Evolutionary conservation across 92 coral and sea anemone species (phyloP), one percentile per base, ranked within the genome.

Genomic region (Micromussa lordhowensis): DNA sequence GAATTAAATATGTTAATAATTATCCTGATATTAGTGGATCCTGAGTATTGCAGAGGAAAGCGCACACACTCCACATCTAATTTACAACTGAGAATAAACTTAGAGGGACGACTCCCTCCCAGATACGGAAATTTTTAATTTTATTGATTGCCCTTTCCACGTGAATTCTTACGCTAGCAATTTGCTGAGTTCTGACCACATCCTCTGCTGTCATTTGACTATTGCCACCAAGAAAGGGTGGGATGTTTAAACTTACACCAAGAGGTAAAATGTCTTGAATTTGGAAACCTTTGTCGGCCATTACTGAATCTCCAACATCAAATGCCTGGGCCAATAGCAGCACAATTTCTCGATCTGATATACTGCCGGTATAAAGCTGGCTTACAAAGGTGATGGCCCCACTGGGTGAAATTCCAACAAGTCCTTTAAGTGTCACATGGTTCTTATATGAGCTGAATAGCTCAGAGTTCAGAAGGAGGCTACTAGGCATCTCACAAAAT

Each of bases 201-300:
- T 88, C 92, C 28, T 91, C 94, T 13, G 89, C 82, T 55, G 92
- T 53, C 94, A 91, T 88, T 63, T 91, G 90, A 22, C 48, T 24
- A 49, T 84, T 35, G 15, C 77, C 64, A 2, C 86, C 92, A 55
- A 91, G 92, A 73, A 91, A 91, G 24, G 94, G 92, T 17, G 95
- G 95, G 58, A 92, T 86, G 83, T 92, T 92, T 16, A 85, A 69
- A 22, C 29, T 32, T 17, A 89, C 93, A 28, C 92, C 92, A 35
- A 92, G 71, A 8, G 94, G 94, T 63, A 92, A 78, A 11, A 89
- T 59, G 59, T 91, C 94, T 28, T 87, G 85, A 11, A 91, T 88
- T 72, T 72, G 78, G 30, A 82, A 91, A 34, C 92, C 94, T 48
- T 91, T 88, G 76, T 91, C 94, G 11, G 94, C 94, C 94, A 91